Evolutionary conservation across 1,140 invertebrate genomes (phyloP).

Genomic region (Prorops nasuta): DNA sequence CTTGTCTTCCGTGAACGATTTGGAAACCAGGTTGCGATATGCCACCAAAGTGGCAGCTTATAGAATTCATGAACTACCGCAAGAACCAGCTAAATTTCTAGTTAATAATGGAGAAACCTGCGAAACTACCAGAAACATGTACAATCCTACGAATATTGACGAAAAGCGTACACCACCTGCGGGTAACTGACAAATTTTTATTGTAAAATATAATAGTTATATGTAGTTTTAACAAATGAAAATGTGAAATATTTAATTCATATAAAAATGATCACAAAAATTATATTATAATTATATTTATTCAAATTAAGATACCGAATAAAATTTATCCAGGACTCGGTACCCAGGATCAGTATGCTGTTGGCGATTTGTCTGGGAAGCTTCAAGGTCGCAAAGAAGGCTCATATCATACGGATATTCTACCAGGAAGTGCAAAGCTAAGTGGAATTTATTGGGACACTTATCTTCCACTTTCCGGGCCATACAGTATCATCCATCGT

Average conservation of each 20-base stretch:
- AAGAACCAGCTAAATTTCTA: conserved; percentile 57
- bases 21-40: conserved; percentile 66
- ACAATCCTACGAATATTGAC: conserved; percentile 67
- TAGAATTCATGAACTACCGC: conserved; percentile 70
- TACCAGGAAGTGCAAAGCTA: conserved; percentile 69
- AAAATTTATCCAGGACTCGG: conserved; percentile 59
- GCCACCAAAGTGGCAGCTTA: conserved; percentile 63
- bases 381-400: conserved; percentile 71
- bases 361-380: conserved; percentile 90
- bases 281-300: background rate
- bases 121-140: conserved; percentile 65
- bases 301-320: background rate
- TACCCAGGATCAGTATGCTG: conserved; percentile 84
- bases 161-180: conserved; percentile 62
- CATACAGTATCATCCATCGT: conserved; percentile 75
- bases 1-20: conserved; percentile 63
- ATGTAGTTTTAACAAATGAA: background rate
- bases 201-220: background rate
- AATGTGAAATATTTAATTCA: background rate
- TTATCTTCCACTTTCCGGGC: conserved; percentile 82
- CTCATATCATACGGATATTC: conserved; percentile 65
- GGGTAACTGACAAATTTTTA: conserved; percentile 54
- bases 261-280: conserved; percentile 8
- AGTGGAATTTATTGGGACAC: conserved; percentile 78
- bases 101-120: conserved; percentile 58